A percentile compares a stretch with the other conserved stretches of the same genome.
phyloP scores from a whole-genome alignment of 2,797 vertebrate species.

The Macrochelys suwanniensis region DNA sequence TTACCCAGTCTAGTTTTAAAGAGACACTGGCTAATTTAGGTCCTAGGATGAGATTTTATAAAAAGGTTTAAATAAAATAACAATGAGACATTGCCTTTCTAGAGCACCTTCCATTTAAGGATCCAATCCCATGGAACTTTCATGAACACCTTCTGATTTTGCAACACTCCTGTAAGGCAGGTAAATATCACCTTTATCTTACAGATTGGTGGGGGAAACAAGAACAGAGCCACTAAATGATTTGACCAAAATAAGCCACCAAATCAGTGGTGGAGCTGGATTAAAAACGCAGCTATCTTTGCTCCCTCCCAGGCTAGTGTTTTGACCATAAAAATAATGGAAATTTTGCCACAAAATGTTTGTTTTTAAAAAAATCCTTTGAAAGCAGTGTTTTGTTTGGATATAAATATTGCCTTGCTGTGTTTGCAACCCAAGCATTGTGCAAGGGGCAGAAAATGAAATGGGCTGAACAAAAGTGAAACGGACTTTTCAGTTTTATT shows the following conservation, averaged over 20 bases:
- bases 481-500: background rate
- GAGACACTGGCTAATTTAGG: background rate
- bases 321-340: background rate
- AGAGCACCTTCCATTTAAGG: background rate
- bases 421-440: background rate
- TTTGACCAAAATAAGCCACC: background rate
- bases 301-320: background rate
- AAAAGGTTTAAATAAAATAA: background rate
- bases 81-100: background rate
- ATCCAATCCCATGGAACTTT: background rate
- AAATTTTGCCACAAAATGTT: background rate
- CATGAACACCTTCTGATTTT: background rate
- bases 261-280: background rate
- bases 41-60: background rate
- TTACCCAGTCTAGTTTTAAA: background rate
- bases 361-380: background rate
- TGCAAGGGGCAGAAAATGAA: background rate
- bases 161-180: background rate
- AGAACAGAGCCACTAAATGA: background rate
- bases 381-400: background rate
- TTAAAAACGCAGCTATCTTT: background rate
- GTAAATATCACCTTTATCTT: background rate
- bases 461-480: background rate
- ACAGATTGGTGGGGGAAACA: background rate
- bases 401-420: background rate